Evolutionary conservation across 2,113 vertebrate genomes (phyloP), one percentile per base, ranked within the genome.

Genomic region (Erpornis zantholeuca): DNA sequence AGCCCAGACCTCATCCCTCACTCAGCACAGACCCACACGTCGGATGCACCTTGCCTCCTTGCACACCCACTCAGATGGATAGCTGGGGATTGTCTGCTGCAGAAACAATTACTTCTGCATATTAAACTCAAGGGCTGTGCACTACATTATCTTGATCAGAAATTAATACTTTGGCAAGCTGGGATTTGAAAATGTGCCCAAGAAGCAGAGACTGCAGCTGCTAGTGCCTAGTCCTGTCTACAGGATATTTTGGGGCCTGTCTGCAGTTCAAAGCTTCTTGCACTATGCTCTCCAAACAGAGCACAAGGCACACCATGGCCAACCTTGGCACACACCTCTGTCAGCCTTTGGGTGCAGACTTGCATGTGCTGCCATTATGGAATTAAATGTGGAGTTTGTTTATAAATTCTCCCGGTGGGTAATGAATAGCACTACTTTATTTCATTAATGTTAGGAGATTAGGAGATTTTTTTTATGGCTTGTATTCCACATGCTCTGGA

Each of bases 381-480:
- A 90, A 84, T 61, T 66, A 78, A 84, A 90, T 11, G 23, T 33
- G 42, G 53, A 84, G 54, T 63, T 92, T 86, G 38, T 78, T 76
- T 89, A 81, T 57, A 87, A 92, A 70, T 86, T 77, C 53, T 83
- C 53, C 61, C 7, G 10, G 44, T 84, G 68, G 59, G 73, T 81
- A 95, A 88, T 45, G 71, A 69, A 70, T 68, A 88, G 78, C 75
- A 71, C 57, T 79, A 17, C 36, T 96, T 92, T 81, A 88, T 78
- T 94, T 88, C 63, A 87, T 90, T 93, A 90, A 94, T 25, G 36
- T 68, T 72, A 53, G 64, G n/a, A 96, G 76, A 94, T 69, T 15
- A 87, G 69, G 63, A 82, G n/a, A 3, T 3, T 47, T 88, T 86
- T 88, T 84, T 86, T 54, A 94, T 40, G 56, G 72, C 16, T 17